Base-by-base conservation (phyloP, 2,888 invertebrate species). In the Sinotaia quadrata region DNA sequence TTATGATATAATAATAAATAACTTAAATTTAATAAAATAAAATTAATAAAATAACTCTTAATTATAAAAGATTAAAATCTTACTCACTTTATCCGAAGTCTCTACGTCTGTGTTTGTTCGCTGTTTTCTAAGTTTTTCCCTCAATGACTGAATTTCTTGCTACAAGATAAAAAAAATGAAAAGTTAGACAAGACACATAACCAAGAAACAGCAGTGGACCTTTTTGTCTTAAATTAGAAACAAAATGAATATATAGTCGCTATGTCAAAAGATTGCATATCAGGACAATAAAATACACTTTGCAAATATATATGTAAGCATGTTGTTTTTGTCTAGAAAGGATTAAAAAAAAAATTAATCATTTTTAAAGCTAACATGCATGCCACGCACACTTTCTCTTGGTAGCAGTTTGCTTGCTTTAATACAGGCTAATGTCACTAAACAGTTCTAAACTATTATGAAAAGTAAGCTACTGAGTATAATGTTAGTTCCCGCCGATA, bases 11-110 rank as follows among this genome's bases (percentile, higher is more conserved):
- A n/a, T n/a, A n/a, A n/a, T n/a, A n/a, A n/a, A n/a, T n/a, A n/a
- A n/a, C n/a, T n/a, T n/a, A n/a, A n/a, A n/a, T n/a, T n/a, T n/a
- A n/a, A n/a, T n/a, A n/a, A n/a, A n/a, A n/a, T n/a, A n/a, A n/a
- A n/a, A n/a, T n/a, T n/a, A n/a, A n/a, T n/a, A n/a, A n/a, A n/a
- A n/a, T n/a, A n/a, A n/a, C n/a, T n/a, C n/a, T n/a, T n/a, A n/a
- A n/a, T n/a, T n/a, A n/a, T n/a, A n/a, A n/a, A n/a, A n/a, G n/a
- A n/a, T n/a, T n/a, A n/a, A n/a, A n/a, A n/a, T n/a, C n/a, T n/a
- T n/a, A n/a, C 36, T 68, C 72, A 85, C 86, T 81, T 84, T 83
- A 69, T 84, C 83, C 15, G 84, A 79, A 34, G 80, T 77, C 7
- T 79, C 79, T 7, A 75, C 78, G 74, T 81, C 83, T 3, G 80